phyloP scores from a whole-genome alignment of 2,113 vertebrate species.

The Carassius carassius region DNA sequence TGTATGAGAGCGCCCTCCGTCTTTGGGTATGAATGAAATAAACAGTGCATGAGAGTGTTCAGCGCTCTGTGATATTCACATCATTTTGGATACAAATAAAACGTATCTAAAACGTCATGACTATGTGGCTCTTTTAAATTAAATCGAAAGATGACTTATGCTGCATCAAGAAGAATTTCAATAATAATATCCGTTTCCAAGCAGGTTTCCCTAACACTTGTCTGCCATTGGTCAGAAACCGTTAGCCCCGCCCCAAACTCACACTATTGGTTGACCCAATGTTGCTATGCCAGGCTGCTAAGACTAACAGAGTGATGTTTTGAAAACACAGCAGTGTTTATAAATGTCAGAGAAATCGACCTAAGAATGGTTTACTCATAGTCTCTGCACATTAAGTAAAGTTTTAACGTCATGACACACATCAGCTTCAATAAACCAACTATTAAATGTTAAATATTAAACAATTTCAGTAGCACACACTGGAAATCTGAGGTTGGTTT shows the following conservation, averaged over 20 bases:
- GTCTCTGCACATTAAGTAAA: neutral
- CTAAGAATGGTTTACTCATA: conserved; percentile 11
- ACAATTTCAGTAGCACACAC: neutral
- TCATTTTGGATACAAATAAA: no score
- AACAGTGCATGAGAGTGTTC: no score
- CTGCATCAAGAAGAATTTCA: neutral
- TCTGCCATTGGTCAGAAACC: neutral
- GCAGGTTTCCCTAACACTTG: neutral
- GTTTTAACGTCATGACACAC: neutral
- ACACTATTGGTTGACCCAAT: neutral
- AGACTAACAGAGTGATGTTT: neutral
- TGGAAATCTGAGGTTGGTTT: conserved; percentile 31
- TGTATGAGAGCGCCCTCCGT: no score
- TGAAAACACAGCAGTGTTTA: conserved; percentile 3
- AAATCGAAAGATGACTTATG: neutral
- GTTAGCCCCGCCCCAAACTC: neutral
- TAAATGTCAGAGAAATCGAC: neutral
- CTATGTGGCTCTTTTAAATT: neutral
- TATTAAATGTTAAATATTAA: neutral
- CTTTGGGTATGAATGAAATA: no score
- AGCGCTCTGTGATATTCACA: no score
- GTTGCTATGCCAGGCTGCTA: neutral
- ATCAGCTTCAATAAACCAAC: neutral
- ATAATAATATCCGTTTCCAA: neutral
- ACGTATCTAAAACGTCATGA: no score